Percentiles rank a stretch among this genome's conserved stretches.
These are phyloP conservation scores for Aphodius sticticus DNA, from an alignment of 2,888 invertebrate genomes.

Conservation along the genomic window DNA sequence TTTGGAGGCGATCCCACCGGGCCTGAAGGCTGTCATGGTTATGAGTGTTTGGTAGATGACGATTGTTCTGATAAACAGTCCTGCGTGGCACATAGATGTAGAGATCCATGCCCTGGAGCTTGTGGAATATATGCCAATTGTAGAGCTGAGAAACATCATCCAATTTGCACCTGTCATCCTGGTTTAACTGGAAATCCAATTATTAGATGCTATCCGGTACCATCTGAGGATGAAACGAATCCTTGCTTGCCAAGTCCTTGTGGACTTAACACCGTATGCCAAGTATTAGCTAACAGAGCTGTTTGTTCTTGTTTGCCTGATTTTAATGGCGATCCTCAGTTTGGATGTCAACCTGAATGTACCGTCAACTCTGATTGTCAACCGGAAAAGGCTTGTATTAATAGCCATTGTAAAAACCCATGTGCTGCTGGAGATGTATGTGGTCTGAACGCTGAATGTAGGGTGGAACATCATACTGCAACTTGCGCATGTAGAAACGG, in stretches of 20 bases:
- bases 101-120: conserved; percentile 83
- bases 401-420: conserved; percentile 77
- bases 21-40: conserved; percentile 75
- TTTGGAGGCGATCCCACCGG: conserved; percentile 81
- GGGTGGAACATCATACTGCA: conserved; percentile 83
- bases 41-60: conserved; percentile 81
- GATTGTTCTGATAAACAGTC: conserved; percentile 78
- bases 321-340: conserved; percentile 80
- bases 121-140: conserved; percentile 81
- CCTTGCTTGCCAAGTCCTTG: conserved; percentile 81
- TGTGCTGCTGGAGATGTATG: conserved; percentile 76
- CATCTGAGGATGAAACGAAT: conserved; percentile 64
- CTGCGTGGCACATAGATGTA: conserved; percentile 82
- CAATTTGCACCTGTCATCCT: conserved; percentile 77
- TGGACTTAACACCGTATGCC: conserved; percentile 81
- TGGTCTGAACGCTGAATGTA: conserved; percentile 82
- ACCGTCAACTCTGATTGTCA: conserved; percentile 84
- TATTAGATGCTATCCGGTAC: conserved; percentile 71
- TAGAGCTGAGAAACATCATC: conserved; percentile 79
- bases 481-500: conserved; percentile 81
- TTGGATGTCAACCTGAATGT: conserved; percentile 81
- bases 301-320: conserved; percentile 78
- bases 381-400: conserved; percentile 76
- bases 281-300: conserved; percentile 72
- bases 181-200: conserved; percentile 82